A percentile compares a stretch with the other conserved stretches of the same genome.
Evolutionary conservation across 2,888 invertebrate species (phyloP).

Genomic region (Nemotelus nigrinus): DNA sequence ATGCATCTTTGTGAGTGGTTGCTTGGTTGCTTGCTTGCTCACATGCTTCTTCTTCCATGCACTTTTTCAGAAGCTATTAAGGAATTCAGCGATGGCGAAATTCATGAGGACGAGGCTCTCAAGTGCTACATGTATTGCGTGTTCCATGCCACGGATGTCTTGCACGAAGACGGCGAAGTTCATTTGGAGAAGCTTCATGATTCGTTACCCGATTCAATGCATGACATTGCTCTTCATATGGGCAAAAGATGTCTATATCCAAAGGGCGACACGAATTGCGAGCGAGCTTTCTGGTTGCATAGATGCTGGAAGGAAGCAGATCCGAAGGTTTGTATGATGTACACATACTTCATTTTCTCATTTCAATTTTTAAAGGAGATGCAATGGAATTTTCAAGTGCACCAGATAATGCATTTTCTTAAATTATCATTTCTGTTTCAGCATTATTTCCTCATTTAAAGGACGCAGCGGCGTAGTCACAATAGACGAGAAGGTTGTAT

Average conservation of each 20-base stretch:
- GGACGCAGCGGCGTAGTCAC: not conserved
- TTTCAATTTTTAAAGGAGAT: not conserved
- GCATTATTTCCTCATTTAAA: constrained; percentile 32
- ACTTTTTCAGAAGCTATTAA: constrained; percentile 55
- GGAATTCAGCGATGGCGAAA: constrained; percentile 58
- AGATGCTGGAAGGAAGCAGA: constrained; percentile 58
- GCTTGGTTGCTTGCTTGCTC: constrained; percentile 7
- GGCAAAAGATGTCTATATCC: constrained; percentile 57
- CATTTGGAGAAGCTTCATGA: constrained; percentile 56
- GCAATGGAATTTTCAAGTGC: not conserved
- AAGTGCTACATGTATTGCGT: constrained; percentile 60
- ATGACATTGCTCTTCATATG: constrained; percentile 55
- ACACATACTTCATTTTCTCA: not conserved
- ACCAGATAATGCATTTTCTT: not conserved
- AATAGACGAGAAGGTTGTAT: not conserved
- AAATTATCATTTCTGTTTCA: constrained; percentile 16
- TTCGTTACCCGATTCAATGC: constrained; percentile 54
- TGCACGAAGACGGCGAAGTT: constrained; percentile 57
- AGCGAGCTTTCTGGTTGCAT: constrained; percentile 58
- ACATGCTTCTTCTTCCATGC: not conserved
- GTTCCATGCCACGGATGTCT: constrained; percentile 56
- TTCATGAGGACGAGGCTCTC: constrained; percentile 57
- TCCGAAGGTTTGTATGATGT: constrained; percentile 56
- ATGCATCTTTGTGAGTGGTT: not conserved
- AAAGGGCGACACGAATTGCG: constrained; percentile 56